Conservation (phyloP, 53 echinoderm and acorn worm genomes). For the Echinometra lucunter region DNA sequence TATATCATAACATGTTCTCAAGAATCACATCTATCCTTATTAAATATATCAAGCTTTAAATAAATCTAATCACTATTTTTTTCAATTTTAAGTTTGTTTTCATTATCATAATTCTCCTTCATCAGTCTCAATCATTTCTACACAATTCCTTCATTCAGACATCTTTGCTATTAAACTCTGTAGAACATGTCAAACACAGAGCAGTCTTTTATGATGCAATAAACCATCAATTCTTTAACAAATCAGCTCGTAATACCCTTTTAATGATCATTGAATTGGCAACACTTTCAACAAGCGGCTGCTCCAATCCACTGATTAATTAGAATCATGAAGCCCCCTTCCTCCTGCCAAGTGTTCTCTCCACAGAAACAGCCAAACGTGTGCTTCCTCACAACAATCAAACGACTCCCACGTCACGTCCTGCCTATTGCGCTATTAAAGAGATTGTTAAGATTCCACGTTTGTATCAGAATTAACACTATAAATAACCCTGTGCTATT, state of each 20-base stretch:
- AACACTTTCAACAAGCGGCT: constrained; percentile 10
- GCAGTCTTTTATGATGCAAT: constrained; percentile 19
- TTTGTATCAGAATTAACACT: background rate
- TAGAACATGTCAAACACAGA: background rate
- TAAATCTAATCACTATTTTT: background rate
- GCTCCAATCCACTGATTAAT: constrained; percentile 35
- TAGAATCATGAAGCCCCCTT: constrained; percentile 21
- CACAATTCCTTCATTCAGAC: background rate
- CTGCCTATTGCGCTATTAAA: background rate
- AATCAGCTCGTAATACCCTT: constrained; percentile 30
- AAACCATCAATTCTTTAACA: constrained; percentile 41
- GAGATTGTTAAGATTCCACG: background rate
- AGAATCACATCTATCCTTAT: too few relatives aligned
- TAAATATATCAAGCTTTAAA: too few relatives aligned
- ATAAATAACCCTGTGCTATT: background rate
- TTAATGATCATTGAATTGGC: constrained; percentile 42
- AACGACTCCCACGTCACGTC: constrained; percentile 14
- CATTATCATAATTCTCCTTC: background rate
- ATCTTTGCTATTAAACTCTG: background rate
- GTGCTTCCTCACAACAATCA: background rate
- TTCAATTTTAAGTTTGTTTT: background rate
- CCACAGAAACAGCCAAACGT: background rate
- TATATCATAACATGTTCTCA: too few relatives aligned
- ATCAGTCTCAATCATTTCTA: background rate
- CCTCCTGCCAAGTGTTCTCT: background rate